A percentile compares a stretch with the other conserved stretches of the same genome.
Conservation (phyloP, 2,797 vertebrate species). For the Macrochelys suwanniensis region DNA sequence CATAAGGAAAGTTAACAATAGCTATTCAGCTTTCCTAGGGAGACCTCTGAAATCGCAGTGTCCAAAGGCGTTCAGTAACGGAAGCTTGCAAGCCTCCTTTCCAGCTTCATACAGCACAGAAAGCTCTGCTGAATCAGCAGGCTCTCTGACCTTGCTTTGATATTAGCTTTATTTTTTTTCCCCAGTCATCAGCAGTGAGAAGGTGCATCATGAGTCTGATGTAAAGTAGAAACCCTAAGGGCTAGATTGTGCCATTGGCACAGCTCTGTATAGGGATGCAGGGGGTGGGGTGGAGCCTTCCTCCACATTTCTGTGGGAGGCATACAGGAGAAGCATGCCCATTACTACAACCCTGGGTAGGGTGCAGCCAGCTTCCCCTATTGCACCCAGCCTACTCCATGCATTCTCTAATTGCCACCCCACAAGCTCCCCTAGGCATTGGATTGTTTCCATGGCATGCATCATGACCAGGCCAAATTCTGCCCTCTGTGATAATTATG, state of each 20-base stretch:
- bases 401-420: rapidly evolving
- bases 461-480: background rate
- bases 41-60: background rate
- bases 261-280: background rate
- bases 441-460: background rate
- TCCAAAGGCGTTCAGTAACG: background rate
- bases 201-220: background rate
- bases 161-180: slow-evolving; percentile 15
- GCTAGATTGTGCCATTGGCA: background rate
- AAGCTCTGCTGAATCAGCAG: slow-evolving; percentile 22
- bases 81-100: background rate
- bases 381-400: background rate
- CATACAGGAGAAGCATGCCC: background rate
- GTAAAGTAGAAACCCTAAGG: background rate
- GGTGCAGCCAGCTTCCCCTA: background rate
- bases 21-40: background rate
- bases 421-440: background rate
- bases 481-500: background rate
- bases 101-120: background rate
- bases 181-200: background rate
- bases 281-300: rapidly evolving
- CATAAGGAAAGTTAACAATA: background rate
- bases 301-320: background rate
- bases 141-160: slow-evolving; percentile 9
- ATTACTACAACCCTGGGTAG: background rate